Evolutionary conservation across 2,113 vertebrate species (phyloP), one percentile per base, ranked within the genome.

Genomic region (Pithys albifrons): DNA sequence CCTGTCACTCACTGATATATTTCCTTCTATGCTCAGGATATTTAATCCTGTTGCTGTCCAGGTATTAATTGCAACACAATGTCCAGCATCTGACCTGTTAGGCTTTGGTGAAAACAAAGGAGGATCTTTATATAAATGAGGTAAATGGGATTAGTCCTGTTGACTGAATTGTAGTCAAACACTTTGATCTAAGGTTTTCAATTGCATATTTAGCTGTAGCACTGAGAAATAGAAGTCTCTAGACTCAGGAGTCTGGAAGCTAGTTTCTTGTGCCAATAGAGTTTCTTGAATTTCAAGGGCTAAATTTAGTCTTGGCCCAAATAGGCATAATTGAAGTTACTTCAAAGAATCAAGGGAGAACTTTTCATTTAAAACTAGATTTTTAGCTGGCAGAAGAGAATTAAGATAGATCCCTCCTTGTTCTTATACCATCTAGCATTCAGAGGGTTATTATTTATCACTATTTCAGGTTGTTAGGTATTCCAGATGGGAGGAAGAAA

Each of bases 271-370:
- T 35, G 19, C 39, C 59, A 71, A 11, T 6, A 66, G 48, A 61
- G 5, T 73, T 85, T 51, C 64, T 45, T 66, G 33, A 72, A 80
- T 85, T 90, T 69, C 39, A 76, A 59, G 51, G 29, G 8, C 74
- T 86, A 91, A 91, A 82, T 78, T 82, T 93, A 81, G 48, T 65
- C 66, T 61, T 79, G 54, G 35, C 7, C 46, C 33, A 89, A 91
- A 85, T 45, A 12, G 27, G 65, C 0, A 1, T 46, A 85, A 73
- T 73, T 61, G 49, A 59, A 85, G 54, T 62, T 78, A 87, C 51
- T 96, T 89, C 66, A 89, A 92, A 89, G 79, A 81, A 75, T n/a
- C 14, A 87, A 51, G 39, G 33, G 43, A 76, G 67, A 73, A 76
- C 8, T 46, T 43, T 35, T 64, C 2, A 65, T 57, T 81, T 72